Percentiles rank a stretch among this genome's conserved stretches.
These are phyloP conservation scores for Clarias pachynema DNA, from an alignment of 2,797 vertebrate species.

Conservation along the genomic window DNA sequence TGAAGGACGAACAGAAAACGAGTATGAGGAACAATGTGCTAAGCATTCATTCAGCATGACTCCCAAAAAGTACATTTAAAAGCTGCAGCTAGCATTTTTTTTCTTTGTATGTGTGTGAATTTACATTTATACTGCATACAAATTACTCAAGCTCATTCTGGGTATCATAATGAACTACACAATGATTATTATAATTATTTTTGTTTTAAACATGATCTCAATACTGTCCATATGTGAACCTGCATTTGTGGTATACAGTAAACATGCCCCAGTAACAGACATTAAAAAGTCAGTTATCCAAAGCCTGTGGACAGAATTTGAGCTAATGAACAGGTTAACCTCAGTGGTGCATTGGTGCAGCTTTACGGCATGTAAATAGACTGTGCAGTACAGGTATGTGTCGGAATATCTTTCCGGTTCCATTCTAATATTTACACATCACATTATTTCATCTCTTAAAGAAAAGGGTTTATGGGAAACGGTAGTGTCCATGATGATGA, in stretches of 20 bases:
- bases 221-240: conserved; percentile 41
- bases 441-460: conserved; percentile 62
- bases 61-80: conserved; percentile 44
- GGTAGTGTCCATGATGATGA: conserved; percentile 56
- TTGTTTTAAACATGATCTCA: conserved; percentile 24
- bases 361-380: conserved; percentile 69
- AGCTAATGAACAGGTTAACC: conserved; percentile 29
- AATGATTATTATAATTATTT: not conserved
- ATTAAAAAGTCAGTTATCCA: conserved; percentile 29
- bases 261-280: conserved; percentile 39
- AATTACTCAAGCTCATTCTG: conserved; percentile 48
- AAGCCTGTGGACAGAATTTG: conserved; percentile 32
- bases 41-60: conserved; percentile 44
- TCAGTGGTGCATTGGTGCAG: conserved; percentile 57
- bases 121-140: conserved; percentile 41
- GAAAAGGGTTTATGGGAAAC: conserved; percentile 81
- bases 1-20: conserved; percentile 18
- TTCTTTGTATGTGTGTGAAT: not conserved
- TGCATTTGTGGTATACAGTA: conserved; percentile 34
- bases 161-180: conserved; percentile 48
- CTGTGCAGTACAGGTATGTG: conserved; percentile 68
- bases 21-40: conserved; percentile 21
- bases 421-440: conserved; percentile 78
- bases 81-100: conserved; percentile 27
- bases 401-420: conserved; percentile 49